These are phyloP conservation scores for Gulo gulo DNA, from an alignment of 2,113 vertebrate genomes.

Conservation along the genomic window DNA sequence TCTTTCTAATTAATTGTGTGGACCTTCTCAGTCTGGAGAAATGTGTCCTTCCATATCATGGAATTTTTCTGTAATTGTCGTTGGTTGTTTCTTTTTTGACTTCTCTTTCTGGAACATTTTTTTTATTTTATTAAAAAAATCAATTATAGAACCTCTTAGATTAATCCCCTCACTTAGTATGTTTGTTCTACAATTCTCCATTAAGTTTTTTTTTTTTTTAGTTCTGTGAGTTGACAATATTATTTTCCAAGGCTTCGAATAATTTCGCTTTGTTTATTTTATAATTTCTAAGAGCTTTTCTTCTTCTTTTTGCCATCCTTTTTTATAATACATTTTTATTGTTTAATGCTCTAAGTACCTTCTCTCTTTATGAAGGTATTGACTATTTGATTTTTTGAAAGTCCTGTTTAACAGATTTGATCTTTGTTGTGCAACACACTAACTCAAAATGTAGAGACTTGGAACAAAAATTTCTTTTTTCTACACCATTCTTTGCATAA, in stretches of 20 bases:
- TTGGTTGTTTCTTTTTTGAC: background rate
- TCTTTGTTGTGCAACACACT: background rate
- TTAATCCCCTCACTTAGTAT: background rate
- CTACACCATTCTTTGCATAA: background rate
- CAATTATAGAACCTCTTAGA: background rate
- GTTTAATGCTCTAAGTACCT: background rate
- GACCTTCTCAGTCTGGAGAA: background rate
- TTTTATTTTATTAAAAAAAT: background rate
- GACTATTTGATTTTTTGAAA: background rate
- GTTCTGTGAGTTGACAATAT: background rate
- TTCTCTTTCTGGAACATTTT: background rate
- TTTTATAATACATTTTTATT: background rate
- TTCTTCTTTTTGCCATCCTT: background rate
- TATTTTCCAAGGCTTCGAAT: background rate
- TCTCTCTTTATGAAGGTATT: background rate
- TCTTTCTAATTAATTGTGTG: background rate
- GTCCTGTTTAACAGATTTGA: background rate
- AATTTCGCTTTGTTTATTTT: constrained; percentile 14
- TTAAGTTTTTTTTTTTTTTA: background rate
- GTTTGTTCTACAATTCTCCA: background rate
- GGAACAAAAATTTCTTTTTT: background rate
- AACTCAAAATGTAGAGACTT: background rate
- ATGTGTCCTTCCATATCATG: background rate
- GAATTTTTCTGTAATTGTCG: background rate
- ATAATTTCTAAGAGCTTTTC: background rate